Evolutionary conservation across 2,888 invertebrate genomes (phyloP), one percentile per base, ranked within the genome.

Genomic region (Ctenicera cuprea): DNA sequence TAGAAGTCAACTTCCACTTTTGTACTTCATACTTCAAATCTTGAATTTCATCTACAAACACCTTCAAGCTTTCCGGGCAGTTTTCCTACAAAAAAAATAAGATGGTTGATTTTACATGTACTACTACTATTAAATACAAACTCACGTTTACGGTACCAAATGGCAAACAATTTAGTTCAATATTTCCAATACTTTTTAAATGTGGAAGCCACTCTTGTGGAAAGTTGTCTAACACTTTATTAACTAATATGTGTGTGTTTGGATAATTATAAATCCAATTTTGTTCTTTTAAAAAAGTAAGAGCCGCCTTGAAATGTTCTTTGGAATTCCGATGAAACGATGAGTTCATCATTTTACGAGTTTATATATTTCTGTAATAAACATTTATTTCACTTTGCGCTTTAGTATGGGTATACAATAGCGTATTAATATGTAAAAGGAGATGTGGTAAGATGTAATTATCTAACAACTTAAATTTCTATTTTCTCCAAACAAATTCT

Each of bases 251-350:
- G 73, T 92, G 88, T 0, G 92, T 94, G 79, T 94, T 94, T 0
- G 91, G 89, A 75, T 87, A 88, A 72, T 90, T 90, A 82, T 90
- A 93, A 41, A 94, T 85, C 90, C 92, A 91, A 72, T 91, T 88
- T 79, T 90, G 89, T 45, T 89, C 86, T 68, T 88, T 80, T 57
- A 94, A 88, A 80, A 94, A 92, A 0, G 82, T 50, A 1, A 92
- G 77, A 33, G 88, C 87, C 54, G 89, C 88, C 75, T 86, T 80
- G 73, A 94, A 91, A 83, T 93, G 94, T 1, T 88, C n/a, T 43
- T 62, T 41, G n/a, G 43, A 22, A 43, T 26, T 62, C 20, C 12
- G 8, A 38, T 62, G 26, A 14, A 8, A 54, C 8, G 38, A 5
- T 7, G 5, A 41, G 20, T 9, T 41, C 33, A 38, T 61, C 11